Percentiles rank a stretch among this genome's conserved stretches.
phyloP scores from a whole-genome alignment of 2,113 vertebrate genomes.

The Ceratotherium simum region DNA sequence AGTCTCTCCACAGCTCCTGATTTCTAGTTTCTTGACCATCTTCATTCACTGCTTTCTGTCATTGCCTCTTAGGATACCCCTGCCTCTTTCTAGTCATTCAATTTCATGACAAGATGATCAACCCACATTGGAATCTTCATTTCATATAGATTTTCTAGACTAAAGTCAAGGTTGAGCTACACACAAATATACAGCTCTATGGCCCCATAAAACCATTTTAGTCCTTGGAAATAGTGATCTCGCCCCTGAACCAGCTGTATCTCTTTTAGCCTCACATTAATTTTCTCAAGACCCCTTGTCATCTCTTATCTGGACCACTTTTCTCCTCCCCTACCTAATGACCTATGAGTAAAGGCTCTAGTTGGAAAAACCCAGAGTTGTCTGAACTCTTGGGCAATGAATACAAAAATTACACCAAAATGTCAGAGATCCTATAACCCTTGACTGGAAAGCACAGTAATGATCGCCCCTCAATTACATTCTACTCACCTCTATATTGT shows the following conservation, averaged over 20 bases:
- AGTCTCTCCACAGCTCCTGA: not conserved
- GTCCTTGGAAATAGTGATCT: constrained; percentile 4
- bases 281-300: constrained; percentile 9
- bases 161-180: constrained; percentile 18
- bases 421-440: not conserved
- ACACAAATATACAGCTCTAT: not conserved
- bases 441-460: not conserved
- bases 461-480: not conserved
- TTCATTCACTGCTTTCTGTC: not conserved
- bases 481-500: not conserved
- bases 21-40: constrained; percentile 7
- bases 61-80: not conserved
- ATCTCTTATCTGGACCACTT: constrained; percentile 1
- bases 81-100: constrained; percentile 30
- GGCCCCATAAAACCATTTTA: not conserved
- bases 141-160: not conserved
- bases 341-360: constrained; percentile 21
- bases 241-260: not conserved
- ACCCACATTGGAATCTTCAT: constrained; percentile 8
- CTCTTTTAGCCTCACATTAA: not conserved
- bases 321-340: not conserved
- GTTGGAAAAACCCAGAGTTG: not conserved
- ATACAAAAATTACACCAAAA: constrained; percentile 46
- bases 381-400: constrained; percentile 17
- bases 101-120: not conserved